Percentiles rank a stretch among this genome's conserved stretches.
These are phyloP conservation scores for Omphaloscelis lunosa DNA, from an alignment of 2,888 invertebrate genomes.

Conservation along the genomic window DNA sequence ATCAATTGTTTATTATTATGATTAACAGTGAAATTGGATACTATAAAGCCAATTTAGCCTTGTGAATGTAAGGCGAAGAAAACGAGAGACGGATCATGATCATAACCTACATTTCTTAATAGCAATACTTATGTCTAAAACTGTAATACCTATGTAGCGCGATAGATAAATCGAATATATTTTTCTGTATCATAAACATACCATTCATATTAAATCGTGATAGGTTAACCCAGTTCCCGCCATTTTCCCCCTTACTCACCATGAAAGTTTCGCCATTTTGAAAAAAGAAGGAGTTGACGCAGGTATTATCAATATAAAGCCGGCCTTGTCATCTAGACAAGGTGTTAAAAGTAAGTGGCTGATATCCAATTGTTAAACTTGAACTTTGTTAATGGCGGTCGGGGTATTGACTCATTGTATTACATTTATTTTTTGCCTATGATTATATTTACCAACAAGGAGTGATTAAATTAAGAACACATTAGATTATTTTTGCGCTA, in stretches of 20 bases:
- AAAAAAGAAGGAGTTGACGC: slow-evolving; percentile 17
- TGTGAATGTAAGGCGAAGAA: slow-evolving; percentile 41
- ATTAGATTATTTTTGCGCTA: not conserved
- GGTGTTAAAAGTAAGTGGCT: slow-evolving; percentile 69
- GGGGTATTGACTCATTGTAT: slow-evolving; percentile 75
- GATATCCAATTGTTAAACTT: slow-evolving; percentile 76
- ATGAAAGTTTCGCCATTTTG: slow-evolving; percentile 28
- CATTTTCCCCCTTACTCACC: slow-evolving; percentile 19
- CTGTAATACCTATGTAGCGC: slow-evolving; percentile 20
- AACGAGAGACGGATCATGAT: slow-evolving; percentile 28
- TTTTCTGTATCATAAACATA: not conserved
- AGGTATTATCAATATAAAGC: slow-evolving; percentile 35
- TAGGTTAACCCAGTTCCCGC: slow-evolving; percentile 39
- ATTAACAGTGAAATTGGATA: slow-evolving; percentile 52
- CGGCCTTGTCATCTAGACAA: slow-evolving; percentile 64
- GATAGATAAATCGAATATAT: slow-evolving; percentile 19
- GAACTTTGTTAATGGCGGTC: slow-evolving; percentile 71
- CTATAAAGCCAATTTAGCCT: slow-evolving; percentile 39
- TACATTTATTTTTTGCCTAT: slow-evolving; percentile 62
- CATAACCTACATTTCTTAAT: slow-evolving; percentile 41
- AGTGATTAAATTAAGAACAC: not conserved
- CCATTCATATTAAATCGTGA: slow-evolving; percentile 18
- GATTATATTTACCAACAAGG: not conserved
- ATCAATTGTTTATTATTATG: slow-evolving; percentile 67
- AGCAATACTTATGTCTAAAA: slow-evolving; percentile 19